Percentiles rank a stretch among this genome's conserved stretches.
phyloP scores from a whole-genome alignment of 2,113 vertebrate species.

The Mesitornis unicolor region DNA sequence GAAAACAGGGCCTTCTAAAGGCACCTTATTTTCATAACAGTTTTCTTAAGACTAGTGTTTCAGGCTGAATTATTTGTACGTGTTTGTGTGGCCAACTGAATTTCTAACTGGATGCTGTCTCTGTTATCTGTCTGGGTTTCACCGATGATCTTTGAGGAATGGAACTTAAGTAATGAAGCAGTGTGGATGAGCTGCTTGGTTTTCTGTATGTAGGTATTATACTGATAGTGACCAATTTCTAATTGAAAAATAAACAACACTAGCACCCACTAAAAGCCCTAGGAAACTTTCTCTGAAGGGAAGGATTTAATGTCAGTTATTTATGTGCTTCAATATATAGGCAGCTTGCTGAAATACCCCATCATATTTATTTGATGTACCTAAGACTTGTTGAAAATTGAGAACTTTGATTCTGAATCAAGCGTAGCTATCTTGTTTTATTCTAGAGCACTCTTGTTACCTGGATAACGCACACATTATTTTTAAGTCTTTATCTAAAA shows the following conservation, averaged over 20 bases:
- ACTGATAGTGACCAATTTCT: background rate
- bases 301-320: background rate
- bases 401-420: background rate
- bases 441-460: background rate
- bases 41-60: too few species aligned
- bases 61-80: too few species aligned
- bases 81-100: too few species aligned
- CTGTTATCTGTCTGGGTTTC: too few species aligned
- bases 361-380: background rate
- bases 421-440: background rate
- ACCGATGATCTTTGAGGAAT: too few species aligned
- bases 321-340: background rate
- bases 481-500: background rate
- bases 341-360: background rate
- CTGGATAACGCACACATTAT: fast-evolving
- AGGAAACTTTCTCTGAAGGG: background rate
- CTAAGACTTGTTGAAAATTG: background rate
- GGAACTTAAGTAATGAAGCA: too few species aligned
- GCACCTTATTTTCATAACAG: too few species aligned
- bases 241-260: too few species aligned
- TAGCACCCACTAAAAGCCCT: background rate
- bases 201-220: too few species aligned
- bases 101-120: too few species aligned
- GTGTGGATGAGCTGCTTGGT: too few species aligned
- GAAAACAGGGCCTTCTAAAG: too few species aligned